Evolutionary conservation across 2,113 vertebrate genomes (phyloP), one percentile per base, ranked within the genome.

Genomic region (Diadophis punctatus): DNA sequence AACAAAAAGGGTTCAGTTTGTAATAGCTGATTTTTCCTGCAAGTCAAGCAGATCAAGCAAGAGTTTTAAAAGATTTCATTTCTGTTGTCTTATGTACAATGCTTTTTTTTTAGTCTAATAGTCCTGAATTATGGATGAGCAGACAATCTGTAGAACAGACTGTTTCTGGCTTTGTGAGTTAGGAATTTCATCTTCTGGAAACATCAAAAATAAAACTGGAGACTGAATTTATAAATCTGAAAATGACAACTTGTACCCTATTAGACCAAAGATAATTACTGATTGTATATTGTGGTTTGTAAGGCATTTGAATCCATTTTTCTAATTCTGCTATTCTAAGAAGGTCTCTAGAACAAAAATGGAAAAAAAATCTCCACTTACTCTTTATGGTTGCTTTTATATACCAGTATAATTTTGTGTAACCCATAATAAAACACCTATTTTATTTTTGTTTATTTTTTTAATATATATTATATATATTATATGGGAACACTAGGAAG

Each of bases 91-190:
- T 95, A 94, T 96, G 93, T 89, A 90, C n/a, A 95, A 91, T 95
- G 94, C 94, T 96, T 95, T 96, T 97, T 97, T 97, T 97, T 97
- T 96, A 96, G 96, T 90, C 92, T 93, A n/a, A 49, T 93, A 60
- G 95, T 91, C 63, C 92, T 98, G 97, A 97, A 97, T 98, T 97
- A 98, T 97, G 95, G 95, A 97, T 98, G 97, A 98, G 94, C 90
- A 93, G 91, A 89, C 95, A 93, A 68, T 95, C 98, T 97, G 97
- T 96, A 96, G n/a, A 97, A 96, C 51, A 86, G 88, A 95, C 88
- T 95, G 92, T 95, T 89, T 25, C 94, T 96, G 94, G 94, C 80
- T 87, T 93, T 93, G 91, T 93, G 91, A 95, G 94, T 94, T 95
- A 93, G 93, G 93, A 94, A 91, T 95, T 94, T 39, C 90, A n/a